Conservation (phyloP, 2,113 vertebrate genomes). For the Phyllostomus discolor region DNA sequence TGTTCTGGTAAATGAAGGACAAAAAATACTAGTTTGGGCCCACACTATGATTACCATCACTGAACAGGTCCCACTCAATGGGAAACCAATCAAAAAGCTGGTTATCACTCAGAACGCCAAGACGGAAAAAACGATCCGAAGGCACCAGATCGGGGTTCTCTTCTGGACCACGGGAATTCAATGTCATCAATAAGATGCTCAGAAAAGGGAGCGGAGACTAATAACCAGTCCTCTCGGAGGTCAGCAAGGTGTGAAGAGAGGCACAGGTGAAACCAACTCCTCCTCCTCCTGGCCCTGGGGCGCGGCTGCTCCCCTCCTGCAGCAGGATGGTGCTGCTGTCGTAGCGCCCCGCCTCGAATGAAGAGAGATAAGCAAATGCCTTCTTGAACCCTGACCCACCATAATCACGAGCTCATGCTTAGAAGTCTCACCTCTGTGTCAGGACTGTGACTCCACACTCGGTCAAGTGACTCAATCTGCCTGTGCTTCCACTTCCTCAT, state of each 20-base stretch:
- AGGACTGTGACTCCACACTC: background rate
- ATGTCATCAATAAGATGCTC: background rate
- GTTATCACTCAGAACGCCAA: background rate
- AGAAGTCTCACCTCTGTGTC: background rate
- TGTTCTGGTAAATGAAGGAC: background rate
- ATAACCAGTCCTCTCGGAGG: background rate
- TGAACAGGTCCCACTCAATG: background rate
- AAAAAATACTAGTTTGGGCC: background rate
- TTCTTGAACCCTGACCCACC: background rate
- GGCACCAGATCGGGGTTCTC: background rate
- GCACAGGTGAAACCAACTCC: background rate
- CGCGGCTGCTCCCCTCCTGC: too few relatives aligned
- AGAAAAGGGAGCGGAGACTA: background rate
- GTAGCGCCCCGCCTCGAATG: background rate
- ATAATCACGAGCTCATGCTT: background rate
- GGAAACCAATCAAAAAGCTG: background rate
- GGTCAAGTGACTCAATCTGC: background rate
- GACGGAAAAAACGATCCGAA: background rate
- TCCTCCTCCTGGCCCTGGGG: too few relatives aligned
- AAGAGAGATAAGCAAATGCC: background rate
- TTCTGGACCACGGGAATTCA: background rate
- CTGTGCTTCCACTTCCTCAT: background rate
- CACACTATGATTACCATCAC: background rate
- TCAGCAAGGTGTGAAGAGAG: rapidly evolving
- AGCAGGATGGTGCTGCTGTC: too few relatives aligned